Base-by-base conservation (phyloP, 1,140 invertebrate species). In the Centruroides sculpturatus region DNA sequence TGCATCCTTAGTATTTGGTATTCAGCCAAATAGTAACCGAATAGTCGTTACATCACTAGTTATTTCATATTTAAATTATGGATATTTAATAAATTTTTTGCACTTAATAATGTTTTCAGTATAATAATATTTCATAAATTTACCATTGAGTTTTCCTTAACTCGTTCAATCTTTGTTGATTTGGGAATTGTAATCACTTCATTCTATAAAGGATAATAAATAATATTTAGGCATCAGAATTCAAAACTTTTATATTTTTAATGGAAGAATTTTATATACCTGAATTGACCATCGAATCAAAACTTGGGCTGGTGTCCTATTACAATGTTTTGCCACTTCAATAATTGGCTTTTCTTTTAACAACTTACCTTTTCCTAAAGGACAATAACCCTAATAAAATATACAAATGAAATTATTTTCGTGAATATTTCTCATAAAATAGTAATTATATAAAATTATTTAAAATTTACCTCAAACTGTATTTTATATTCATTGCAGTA, bases 361-460 rank as follows among this genome's bases (percentile, higher is more conserved):
- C 35, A 72, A 61, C 23, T 59, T 61, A 47, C 74, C 74, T 63
- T 75, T 75, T 35, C 71, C 74, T 47, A 76, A 64, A 48, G 75
- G 75, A 67, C 74, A 76, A 63, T 75, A 76, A 41, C 75, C 74
- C 71, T 75, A 55, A 71, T 54, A 74, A 51, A 51, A 51, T 51
- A 51, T 51, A 51, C 2, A 12, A n/a, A 51, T 34, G 49, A 51
- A n/a, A n/a, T 34, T 51, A 51, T 51, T 51, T 51, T 51, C 12
- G 2, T 51, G 49, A 51, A 51, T 51, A 34, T 51, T 51, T 34
- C 34, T 51, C 49, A 51, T 51, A 1, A 23, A 23, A 23, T 23
- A 23, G 23, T 2, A 23, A 23, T 23, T 23, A 23, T 23, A 23
- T 41, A 41, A 41, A 41, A 41, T 41, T 41, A 41, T 47, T 58